A percentile compares a stretch with the other conserved stretches of the same genome.
These are phyloP conservation scores for Platysternon megacephalum DNA, from an alignment of 2,113 vertebrate genomes.

Conservation along the genomic window DNA sequence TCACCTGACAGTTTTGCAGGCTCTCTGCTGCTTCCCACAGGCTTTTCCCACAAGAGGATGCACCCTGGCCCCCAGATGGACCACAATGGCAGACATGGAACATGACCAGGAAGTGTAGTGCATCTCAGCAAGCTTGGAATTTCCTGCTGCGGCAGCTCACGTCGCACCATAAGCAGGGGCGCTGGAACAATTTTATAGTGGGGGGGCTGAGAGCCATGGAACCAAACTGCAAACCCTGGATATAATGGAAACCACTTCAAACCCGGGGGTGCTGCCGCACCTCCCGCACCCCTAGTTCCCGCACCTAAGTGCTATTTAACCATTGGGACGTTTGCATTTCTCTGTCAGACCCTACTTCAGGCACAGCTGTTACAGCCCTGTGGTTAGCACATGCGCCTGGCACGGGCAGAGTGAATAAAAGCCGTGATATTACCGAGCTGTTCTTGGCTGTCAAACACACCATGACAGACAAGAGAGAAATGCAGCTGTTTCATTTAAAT, in stretches of 20 bases:
- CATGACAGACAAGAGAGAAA: not conserved
- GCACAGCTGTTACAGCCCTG: not conserved
- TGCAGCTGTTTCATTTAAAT: accelerated
- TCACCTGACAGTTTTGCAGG: not conserved
- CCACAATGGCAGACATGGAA: not conserved
- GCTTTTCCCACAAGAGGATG: not conserved
- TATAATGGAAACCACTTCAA: too few relatives aligned
- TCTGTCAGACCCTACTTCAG: not conserved
- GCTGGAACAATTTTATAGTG: too few relatives aligned
- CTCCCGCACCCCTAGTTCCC: too few relatives aligned
- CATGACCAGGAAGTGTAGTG: not conserved
- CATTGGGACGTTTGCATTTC: accelerated
- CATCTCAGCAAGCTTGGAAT: not conserved
- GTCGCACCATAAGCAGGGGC: not conserved
- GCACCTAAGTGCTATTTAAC: not conserved
- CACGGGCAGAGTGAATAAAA: not conserved
- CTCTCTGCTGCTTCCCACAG: not conserved
- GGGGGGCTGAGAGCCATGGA: too few relatives aligned
- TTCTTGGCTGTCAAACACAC: not conserved
- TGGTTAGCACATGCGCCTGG: not conserved
- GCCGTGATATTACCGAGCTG: accelerated
- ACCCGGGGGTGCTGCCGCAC: too few relatives aligned
- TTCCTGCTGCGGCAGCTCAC: not conserved
- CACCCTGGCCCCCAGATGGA: not conserved
- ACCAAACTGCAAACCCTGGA: too few relatives aligned